Conservation (phyloP, 2,113 vertebrate genomes). For the Dicerorhinus sumatrensis region DNA sequence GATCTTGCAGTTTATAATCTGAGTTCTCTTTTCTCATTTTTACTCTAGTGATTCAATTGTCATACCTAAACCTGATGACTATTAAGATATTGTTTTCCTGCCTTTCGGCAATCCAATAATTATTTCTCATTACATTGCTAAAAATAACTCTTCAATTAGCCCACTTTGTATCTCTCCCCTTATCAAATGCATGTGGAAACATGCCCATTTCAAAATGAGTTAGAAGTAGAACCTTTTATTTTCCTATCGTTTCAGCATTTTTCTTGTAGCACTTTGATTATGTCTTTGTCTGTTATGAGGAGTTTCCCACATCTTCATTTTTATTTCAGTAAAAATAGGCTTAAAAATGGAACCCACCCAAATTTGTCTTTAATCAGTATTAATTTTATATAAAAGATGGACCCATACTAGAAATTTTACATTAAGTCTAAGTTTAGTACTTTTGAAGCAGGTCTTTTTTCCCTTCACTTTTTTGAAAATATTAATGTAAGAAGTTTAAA, state of each 20-base stretch:
- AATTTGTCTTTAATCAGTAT: slow-evolving; percentile 8
- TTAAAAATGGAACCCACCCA: not conserved
- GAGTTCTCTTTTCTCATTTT: slow-evolving; percentile 38
- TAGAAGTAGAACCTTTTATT: not conserved
- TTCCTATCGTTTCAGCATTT: not conserved
- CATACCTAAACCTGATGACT: not conserved
- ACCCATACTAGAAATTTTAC: not conserved
- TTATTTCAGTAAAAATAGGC: not conserved
- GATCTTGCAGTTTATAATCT: not conserved
- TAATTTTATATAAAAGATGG: not conserved
- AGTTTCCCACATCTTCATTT: not conserved
- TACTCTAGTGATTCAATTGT: not conserved
- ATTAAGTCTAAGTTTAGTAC: not conserved
- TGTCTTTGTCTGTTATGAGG: not conserved
- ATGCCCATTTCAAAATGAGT: not conserved
- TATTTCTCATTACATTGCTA: slow-evolving; percentile 3
- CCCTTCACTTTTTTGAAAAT: not conserved
- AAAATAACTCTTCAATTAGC: slow-evolving; percentile 21
- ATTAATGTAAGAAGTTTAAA: not conserved
- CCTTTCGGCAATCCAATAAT: not conserved
- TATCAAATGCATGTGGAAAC: not conserved
- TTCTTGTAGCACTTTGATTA: not conserved
- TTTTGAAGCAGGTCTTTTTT: not conserved
- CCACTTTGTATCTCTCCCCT: not conserved
- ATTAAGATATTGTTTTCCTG: not conserved